Evolutionary conservation across 2,113 vertebrate genomes (phyloP).

Genomic region (Peromyscus polionotus): DNA sequence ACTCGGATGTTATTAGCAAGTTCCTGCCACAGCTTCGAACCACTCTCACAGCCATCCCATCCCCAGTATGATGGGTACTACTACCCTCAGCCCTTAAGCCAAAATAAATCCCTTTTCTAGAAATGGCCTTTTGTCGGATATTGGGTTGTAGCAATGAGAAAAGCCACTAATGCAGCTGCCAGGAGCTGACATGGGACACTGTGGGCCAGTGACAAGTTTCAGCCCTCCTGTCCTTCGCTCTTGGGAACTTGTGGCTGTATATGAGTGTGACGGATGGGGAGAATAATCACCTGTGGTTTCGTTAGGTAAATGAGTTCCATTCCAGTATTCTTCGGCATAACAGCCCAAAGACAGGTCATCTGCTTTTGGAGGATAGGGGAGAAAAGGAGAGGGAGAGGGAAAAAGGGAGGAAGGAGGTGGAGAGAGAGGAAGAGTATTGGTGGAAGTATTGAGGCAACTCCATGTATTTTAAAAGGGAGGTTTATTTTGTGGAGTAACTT

Average conservation of each 20-base stretch:
- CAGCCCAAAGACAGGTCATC: background rate
- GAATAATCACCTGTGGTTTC: background rate
- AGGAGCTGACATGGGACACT: background rate
- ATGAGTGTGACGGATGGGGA: background rate
- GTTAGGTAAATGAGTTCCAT: background rate
- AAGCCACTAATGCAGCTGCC: background rate
- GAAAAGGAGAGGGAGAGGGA: background rate
- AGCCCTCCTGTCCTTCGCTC: background rate
- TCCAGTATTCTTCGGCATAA: background rate
- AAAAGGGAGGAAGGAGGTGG: background rate
- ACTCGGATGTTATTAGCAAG: background rate
- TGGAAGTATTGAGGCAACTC: too few species aligned
- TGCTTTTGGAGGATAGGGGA: background rate
- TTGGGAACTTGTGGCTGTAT: background rate
- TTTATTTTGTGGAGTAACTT: too few species aligned
- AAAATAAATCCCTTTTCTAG: background rate
- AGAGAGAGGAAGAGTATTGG: background rate
- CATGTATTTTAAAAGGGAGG: too few species aligned
- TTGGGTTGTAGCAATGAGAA: background rate
- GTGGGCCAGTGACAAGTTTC: background rate
- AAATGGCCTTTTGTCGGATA: background rate
- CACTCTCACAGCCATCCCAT: too few species aligned
- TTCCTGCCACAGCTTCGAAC: too few species aligned
- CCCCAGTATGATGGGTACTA: background rate
- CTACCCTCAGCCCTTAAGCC: background rate